These are phyloP conservation scores for Eutrigla gurnardus DNA, from an alignment of 2,797 vertebrate genomes.

Conservation along the genomic window DNA sequence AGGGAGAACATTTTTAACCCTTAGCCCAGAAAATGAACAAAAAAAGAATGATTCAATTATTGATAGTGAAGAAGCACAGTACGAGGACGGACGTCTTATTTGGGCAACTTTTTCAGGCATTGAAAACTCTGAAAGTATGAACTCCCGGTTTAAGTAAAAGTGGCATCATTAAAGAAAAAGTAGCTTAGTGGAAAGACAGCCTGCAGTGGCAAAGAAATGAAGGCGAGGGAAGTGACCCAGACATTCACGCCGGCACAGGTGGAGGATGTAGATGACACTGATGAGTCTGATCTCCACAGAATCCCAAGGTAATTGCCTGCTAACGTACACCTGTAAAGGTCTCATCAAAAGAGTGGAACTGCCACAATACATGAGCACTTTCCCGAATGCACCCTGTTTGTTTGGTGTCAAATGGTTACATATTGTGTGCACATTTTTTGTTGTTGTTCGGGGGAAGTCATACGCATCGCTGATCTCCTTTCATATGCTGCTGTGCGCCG, in stretches of 20 bases:
- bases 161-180: constrained; percentile 9
- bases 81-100: constrained; percentile 5
- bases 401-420: constrained; percentile 2
- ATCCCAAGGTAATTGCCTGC: constrained; percentile 51
- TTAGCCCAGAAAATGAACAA: background rate
- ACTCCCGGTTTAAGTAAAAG: background rate
- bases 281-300: constrained; percentile 48
- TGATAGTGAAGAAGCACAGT: constrained; percentile 9
- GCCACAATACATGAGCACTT: constrained; percentile 40
- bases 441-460: constrained; percentile 1
- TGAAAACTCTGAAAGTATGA: constrained; percentile 10
- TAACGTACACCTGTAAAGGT: constrained; percentile 55
- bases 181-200: constrained; percentile 12
- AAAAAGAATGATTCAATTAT: constrained; percentile 7
- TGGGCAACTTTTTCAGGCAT: background rate
- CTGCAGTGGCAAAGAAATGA: background rate
- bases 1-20: background rate
- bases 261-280: constrained; percentile 41
- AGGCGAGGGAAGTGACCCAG: constrained; percentile 33
- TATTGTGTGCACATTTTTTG: background rate
- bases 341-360: constrained; percentile 44
- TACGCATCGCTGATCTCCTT: background rate
- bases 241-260: constrained; percentile 24
- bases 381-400: constrained; percentile 22
- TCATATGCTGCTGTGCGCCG: background rate